Conservation (phyloP, 1,140 invertebrate species). For the Homalodisca vitripennis region DNA sequence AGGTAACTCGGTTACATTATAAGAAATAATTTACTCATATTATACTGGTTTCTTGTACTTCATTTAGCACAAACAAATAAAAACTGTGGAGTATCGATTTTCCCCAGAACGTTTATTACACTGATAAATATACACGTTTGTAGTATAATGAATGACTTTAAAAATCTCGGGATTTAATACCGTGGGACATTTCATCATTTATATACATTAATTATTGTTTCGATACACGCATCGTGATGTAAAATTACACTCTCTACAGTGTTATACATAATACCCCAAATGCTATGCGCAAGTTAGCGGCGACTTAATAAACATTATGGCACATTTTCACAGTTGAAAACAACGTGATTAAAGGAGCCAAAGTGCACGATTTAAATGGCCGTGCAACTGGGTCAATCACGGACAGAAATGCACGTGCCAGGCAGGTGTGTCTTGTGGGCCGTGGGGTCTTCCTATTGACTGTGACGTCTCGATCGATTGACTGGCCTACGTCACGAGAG, state of each 20-base stretch:
- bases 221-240: not conserved
- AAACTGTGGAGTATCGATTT: too few species aligned
- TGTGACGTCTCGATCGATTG: slow-evolving; percentile 18
- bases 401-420: slow-evolving; percentile 16
- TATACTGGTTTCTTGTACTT: too few species aligned
- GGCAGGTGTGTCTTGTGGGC: not conserved
- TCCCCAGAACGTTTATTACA: too few species aligned
- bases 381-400: not conserved
- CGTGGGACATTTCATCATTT: too few species aligned
- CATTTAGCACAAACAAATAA: too few species aligned
- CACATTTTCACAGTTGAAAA: not conserved
- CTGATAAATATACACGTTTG: too few species aligned
- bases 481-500: not conserved
- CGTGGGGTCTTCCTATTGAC: not conserved
- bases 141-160: too few species aligned
- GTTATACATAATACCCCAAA: not conserved
- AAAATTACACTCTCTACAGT: not conserved
- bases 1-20: not conserved
- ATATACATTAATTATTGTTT: too few species aligned
- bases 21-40: too few species aligned
- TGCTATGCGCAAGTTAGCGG: not conserved
- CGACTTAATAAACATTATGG: not conserved
- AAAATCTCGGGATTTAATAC: too few species aligned
- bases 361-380: not conserved
- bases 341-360: not conserved